Conservation (phyloP, 2,797 vertebrate genomes). For the Urophycis tenuis region DNA sequence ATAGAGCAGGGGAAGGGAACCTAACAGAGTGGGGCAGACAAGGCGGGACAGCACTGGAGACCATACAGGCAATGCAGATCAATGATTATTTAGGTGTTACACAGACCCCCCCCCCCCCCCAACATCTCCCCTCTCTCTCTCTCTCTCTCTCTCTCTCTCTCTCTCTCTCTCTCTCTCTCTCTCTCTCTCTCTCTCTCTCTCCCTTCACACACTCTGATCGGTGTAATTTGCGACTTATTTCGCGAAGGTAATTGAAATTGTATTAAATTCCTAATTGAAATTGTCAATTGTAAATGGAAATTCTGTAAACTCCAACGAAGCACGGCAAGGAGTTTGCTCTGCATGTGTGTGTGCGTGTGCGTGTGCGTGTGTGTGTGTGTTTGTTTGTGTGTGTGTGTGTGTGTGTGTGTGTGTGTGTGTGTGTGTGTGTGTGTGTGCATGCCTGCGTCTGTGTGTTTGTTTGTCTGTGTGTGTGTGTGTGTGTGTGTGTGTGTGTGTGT, state of each 20-base stretch:
- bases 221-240: too few relatives aligned
- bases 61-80: conserved; percentile 42
- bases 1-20: conserved; percentile 56
- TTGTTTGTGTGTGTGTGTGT: conserved; percentile 9
- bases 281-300: too few relatives aligned
- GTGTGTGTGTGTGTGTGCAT: too few relatives aligned
- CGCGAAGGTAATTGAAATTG: too few relatives aligned
- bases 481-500: not conserved
- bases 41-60: conserved; percentile 55
- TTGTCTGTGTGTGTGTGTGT: conserved; percentile 9
- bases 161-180: not conserved
- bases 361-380: not conserved
- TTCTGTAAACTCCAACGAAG: not conserved
- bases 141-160: not conserved
- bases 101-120: conserved; percentile 15
- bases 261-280: too few relatives aligned
- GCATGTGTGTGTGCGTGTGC: too few relatives aligned
- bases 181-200: not conserved
- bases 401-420: not conserved
- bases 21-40: conserved; percentile 64
- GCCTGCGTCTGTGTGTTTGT: not conserved
- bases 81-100: conserved; percentile 60
- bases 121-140: not conserved
- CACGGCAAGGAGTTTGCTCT: not conserved
- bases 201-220: not conserved